These are phyloP conservation scores for Sebastes diploproa DNA, from an alignment of 2,797 vertebrate species.

Conservation along the genomic window DNA sequence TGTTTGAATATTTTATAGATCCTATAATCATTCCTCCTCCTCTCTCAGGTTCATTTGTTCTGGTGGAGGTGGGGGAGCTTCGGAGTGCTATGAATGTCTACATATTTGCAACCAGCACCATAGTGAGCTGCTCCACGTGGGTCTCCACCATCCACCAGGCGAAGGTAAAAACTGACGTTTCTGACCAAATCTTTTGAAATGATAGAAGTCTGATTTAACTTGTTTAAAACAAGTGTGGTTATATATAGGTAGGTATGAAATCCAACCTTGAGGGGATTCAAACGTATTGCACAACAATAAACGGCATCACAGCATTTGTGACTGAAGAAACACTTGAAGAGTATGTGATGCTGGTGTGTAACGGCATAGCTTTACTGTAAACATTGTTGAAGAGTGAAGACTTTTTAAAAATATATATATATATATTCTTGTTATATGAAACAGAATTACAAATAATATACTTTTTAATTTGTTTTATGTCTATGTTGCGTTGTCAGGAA, in stretches of 20 bases:
- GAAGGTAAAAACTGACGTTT: conserved; percentile 64
- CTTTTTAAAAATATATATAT: too few relatives aligned
- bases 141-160: conserved; percentile 78
- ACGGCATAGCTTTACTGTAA: conserved; percentile 27
- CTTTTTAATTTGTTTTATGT: background rate
- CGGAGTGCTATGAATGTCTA: conserved; percentile 81
- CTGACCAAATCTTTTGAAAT: background rate
- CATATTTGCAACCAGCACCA: conserved; percentile 74
- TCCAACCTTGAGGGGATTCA: conserved; percentile 18
- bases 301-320: background rate
- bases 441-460: background rate
- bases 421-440: background rate
- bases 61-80: conserved; percentile 85
- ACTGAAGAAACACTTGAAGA: background rate
- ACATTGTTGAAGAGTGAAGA: background rate
- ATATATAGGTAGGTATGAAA: background rate
- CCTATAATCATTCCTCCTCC: background rate
- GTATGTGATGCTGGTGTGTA: background rate
- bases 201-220: background rate
- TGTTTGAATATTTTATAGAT: background rate
- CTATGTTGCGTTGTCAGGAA: conserved; percentile 57
- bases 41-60: conserved; percentile 83
- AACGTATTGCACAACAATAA: conserved; percentile 23
- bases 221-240: background rate
- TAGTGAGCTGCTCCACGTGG: conserved; percentile 79